Conservation (phyloP, 2,113 vertebrate genomes). For the Tragelaphus imberbis region DNA sequence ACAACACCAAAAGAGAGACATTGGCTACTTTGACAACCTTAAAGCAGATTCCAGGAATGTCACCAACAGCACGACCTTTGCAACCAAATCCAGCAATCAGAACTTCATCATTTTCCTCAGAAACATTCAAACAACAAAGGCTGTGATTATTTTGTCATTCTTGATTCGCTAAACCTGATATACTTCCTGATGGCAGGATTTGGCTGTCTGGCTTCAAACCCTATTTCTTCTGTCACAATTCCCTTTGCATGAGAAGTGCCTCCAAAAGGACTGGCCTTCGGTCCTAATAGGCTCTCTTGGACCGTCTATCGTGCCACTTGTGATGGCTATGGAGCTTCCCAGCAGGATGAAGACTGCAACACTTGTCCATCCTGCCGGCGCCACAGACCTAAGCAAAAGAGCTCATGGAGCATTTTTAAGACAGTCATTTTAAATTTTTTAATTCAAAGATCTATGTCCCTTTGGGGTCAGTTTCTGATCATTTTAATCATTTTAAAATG, state of each 20-base stretch:
- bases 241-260: background rate
- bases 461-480: background rate
- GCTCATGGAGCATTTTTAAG: background rate
- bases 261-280: background rate
- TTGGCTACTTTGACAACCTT: background rate
- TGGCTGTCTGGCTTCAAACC: background rate
- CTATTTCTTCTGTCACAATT: background rate
- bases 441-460: background rate
- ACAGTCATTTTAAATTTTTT: background rate
- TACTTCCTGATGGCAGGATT: background rate
- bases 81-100: background rate
- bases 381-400: background rate
- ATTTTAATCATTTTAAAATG: background rate
- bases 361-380: background rate
- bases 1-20: background rate
- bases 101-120: background rate
- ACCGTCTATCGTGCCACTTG: background rate
- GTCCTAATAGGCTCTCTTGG: background rate
- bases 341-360: background rate
- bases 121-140: background rate
- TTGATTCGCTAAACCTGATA: background rate
- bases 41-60: background rate
- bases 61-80: background rate
- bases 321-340: background rate
- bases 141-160: background rate